Evolutionary conservation across 2,888 invertebrate species (phyloP).

Genomic region (Danaus chrysippus): DNA sequence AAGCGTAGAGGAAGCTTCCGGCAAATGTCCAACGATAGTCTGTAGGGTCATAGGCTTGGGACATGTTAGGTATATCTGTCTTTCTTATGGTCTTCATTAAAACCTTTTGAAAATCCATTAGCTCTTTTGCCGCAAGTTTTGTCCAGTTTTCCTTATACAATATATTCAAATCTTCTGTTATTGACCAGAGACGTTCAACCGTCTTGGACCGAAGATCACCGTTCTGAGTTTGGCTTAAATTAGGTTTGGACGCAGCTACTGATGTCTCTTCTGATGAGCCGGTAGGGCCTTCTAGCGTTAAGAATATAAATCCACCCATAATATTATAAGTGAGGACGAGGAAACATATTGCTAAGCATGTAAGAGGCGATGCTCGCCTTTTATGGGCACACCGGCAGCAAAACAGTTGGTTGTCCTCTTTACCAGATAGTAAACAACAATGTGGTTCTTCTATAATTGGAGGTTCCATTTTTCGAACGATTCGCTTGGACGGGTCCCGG

Average conservation of each 20-base stretch:
- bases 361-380: conserved; percentile 80
- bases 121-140: conserved; percentile 89
- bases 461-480: conserved; percentile 26
- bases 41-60: conserved; percentile 47
- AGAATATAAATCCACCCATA: conserved; percentile 94
- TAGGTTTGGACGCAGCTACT: conserved; percentile 82
- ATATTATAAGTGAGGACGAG: conserved; percentile 95
- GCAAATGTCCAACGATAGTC: conserved; percentile 93
- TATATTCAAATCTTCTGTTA: conserved; percentile 92
- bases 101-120: conserved; percentile 89
- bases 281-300: conserved; percentile 87
- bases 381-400: conserved; percentile 74
- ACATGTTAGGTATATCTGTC: conserved; percentile 61
- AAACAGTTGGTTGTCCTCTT: conserved; percentile 41
- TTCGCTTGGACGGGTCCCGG: conserved; percentile 39
- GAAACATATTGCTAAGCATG: conserved; percentile 89
- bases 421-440: conserved; percentile 42
- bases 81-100: conserved; percentile 70
- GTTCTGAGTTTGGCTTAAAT: conserved; percentile 76
- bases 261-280: conserved; percentile 73
- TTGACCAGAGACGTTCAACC: conserved; percentile 90
- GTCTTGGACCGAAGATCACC: conserved; percentile 82
- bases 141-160: conserved; percentile 96
- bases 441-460: conserved; percentile 38
- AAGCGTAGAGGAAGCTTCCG: conserved; percentile 93